phyloP scores from a whole-genome alignment of 2,888 invertebrate genomes.

The Augiades crinisus region DNA sequence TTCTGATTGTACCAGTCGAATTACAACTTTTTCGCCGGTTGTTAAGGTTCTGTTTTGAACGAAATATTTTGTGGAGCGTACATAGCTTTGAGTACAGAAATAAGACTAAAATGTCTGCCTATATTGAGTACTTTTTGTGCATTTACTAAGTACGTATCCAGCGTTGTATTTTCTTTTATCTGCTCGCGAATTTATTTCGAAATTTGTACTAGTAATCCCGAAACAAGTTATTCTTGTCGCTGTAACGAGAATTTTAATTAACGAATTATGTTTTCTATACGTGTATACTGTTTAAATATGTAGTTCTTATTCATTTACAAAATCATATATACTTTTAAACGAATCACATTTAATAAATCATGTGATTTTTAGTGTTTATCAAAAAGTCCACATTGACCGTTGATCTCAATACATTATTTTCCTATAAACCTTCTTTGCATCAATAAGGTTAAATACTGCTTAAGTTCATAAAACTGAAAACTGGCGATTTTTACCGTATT shows the following conservation, averaged over 20 bases:
- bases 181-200: slow-evolving; percentile 17
- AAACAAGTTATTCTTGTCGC: neutral
- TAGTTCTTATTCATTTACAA: no score
- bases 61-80: slow-evolving; percentile 10
- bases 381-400: no score
- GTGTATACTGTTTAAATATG: no score
- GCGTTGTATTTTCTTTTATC: slow-evolving; percentile 17
- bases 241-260: slow-evolving; percentile 23
- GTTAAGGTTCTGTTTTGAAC: slow-evolving; percentile 2
- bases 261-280: neutral
- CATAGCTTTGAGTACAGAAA: slow-evolving; percentile 12
- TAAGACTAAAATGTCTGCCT: slow-evolving; percentile 14
- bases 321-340: no score
- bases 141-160: slow-evolving; percentile 20
- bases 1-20: neutral
- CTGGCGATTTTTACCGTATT: no score
- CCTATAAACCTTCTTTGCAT: no score
- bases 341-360: no score
- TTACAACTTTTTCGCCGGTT: neutral
- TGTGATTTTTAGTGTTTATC: no score
- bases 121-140: slow-evolving; percentile 25
- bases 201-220: slow-evolving; percentile 4
- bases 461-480: no score
- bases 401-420: no score
- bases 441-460: no score